Percentiles rank a stretch among this genome's conserved stretches.
These are phyloP conservation scores for Glaucomys volans DNA, from an alignment of 2,113 vertebrate species.

Conservation along the genomic window DNA sequence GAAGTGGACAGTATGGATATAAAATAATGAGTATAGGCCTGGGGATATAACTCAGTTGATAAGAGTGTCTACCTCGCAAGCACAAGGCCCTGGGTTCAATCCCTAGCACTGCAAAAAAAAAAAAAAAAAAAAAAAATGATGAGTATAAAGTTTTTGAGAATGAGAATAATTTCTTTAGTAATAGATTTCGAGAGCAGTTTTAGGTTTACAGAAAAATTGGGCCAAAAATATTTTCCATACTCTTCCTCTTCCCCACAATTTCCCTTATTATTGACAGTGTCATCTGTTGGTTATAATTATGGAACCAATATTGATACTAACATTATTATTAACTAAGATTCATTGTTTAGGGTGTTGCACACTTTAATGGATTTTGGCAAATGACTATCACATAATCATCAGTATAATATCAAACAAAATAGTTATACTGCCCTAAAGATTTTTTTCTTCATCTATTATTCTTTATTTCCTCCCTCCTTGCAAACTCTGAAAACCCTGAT, in stretches of 20 bases:
- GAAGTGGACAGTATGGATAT: background rate
- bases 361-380: background rate
- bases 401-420: background rate
- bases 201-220: background rate
- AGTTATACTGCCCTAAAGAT: background rate
- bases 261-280: background rate
- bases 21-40: background rate
- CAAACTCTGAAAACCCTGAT: background rate
- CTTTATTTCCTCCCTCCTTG: background rate
- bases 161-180: background rate
- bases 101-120: no score
- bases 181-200: constrained; percentile 15
- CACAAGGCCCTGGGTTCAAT: no score
- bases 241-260: background rate
- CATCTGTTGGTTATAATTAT: background rate
- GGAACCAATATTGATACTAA: background rate
- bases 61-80: no score
- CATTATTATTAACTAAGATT: background rate
- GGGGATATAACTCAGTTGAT: no score
- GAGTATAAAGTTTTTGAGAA: background rate
- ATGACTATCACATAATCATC: background rate
- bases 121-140: no score
- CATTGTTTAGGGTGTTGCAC: background rate
- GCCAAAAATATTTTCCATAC: background rate
- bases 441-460: background rate